Conservation (phyloP, 2,113 vertebrate genomes). For the Macquaria ambigua region DNA sequence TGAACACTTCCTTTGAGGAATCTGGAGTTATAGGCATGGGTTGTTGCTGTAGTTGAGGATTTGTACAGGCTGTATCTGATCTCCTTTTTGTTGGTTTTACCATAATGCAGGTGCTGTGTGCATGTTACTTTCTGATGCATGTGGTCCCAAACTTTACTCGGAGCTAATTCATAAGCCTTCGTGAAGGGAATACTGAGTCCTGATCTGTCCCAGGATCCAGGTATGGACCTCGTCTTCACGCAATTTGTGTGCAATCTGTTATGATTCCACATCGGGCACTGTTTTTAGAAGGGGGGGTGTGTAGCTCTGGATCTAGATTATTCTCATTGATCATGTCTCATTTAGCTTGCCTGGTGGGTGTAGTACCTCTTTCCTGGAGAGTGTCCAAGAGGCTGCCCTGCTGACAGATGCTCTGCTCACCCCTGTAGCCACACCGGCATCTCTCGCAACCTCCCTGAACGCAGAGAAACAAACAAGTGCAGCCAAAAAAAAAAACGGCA, state of each 20-base stretch:
- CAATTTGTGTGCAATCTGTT: constrained; percentile 30
- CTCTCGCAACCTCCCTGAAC: constrained; percentile 41
- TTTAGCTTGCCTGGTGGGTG: constrained; percentile 65
- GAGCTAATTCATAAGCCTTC: constrained; percentile 17
- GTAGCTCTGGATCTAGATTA: constrained; percentile 40
- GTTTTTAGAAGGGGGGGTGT: constrained; percentile 3
- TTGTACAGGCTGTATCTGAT: constrained; percentile 22
- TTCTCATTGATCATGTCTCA: constrained; percentile 73
- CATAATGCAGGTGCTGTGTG: constrained; percentile 23
- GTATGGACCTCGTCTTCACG: constrained; percentile 6
- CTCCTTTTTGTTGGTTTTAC: constrained; percentile 2
- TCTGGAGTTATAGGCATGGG: constrained; percentile 26
- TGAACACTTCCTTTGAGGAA: constrained; percentile 54
- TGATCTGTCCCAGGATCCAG: constrained; percentile 29
- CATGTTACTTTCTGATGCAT: constrained; percentile 54
- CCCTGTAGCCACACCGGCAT: constrained; percentile 38
- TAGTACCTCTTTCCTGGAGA: constrained; percentile 73
- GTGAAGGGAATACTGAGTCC: constrained; percentile 10
- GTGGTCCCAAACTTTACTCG: constrained; percentile 63
- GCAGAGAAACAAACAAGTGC: constrained; percentile 42
- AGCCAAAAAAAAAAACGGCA: constrained; percentile 30
- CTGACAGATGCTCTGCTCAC: constrained; percentile 76
- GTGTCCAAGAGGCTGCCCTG: constrained; percentile 74
- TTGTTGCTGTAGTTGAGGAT: constrained; percentile 25
- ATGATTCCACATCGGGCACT: constrained; percentile 28